Evolutionary conservation across 1,140 invertebrate species (phyloP), one percentile per base, ranked within the genome.

Genomic region (Danaus plexippus): DNA sequence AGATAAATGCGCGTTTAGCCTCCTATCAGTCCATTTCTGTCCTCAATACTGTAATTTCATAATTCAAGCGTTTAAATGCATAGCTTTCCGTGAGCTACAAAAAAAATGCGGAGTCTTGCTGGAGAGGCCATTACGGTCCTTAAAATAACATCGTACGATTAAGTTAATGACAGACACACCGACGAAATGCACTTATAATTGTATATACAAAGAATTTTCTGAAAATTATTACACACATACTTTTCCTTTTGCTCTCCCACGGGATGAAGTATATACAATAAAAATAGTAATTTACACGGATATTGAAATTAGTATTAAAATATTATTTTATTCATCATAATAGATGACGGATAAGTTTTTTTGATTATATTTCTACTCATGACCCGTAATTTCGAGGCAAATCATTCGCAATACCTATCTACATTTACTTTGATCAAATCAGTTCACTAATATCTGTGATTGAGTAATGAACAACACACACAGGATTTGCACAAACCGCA

Each of bases 71-170:
- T 84, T 87, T 85, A 87, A 87, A 83, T 84, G 84, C 84, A 87
- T 87, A 85, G 79, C 79, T 84, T 81, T 87, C 79, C 74, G 81
- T 82, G 77, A 83, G 77, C 67, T 64, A 73, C 61, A 64, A 68
- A 84, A 84, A 86, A 87, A 80, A 72, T 69, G 64, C 73, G 63
- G 67, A 77, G 78, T 67, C 73, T 76, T 65, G 75, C 71, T 69
- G 67, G 67, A 71, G 73, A 76, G 70, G 70, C 76, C 74, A 85
- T 87, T 87, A 85, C 71, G 75, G 76, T 67, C 79, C 76, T 83
- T 84, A 81, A 83, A 85, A 87, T 87, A 87, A 87, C 84, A 85
- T 87, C 80, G 79, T 85, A 83, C 81, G 80, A 84, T 87, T 85
- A 87, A 87, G 75, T 81, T 87, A 87, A 87, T 87, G 84, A 84